Base-by-base conservation (phyloP, 1,140 invertebrate genomes). In the Ganaspis sp. region DNA sequence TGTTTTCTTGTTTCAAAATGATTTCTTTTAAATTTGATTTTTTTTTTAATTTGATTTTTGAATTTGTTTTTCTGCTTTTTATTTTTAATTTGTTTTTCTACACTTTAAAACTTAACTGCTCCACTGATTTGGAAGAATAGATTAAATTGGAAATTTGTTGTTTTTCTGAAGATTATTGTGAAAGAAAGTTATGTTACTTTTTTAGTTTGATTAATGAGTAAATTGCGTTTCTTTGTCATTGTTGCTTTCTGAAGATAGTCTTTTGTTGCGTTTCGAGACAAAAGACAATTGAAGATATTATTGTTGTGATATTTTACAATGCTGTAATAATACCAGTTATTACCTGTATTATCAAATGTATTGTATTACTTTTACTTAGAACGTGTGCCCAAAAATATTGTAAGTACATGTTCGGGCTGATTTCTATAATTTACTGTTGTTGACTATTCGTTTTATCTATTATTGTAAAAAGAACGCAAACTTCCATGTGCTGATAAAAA, bases 281-380 rank as follows among this genome's bases (percentile, higher is more conserved):
- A 83, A 75, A 83, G 78, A 82, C 79, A 73, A 78, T 86, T 86
- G 84, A 73, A 75, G 82, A 84, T 85, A 82, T 84, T 82, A 85
- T 88, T 85, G 84, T 90, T 91, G 89, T 90, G 89, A 91, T 91
- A 91, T 90, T 89, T 91, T 90, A 88, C 81, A 89, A 90, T 89
- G 81, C 75, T 82, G 85, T 87, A 86, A 84, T 85, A 87, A 85
- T 87, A 85, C 77, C 81, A 75, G 73, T 83, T 87, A 83, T 84
- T 73, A 83, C 84, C 79, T 82, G 84, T 88, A 86, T 87, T 86
- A 83, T 85, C 77, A 73, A 84, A 79, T 82, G 83, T 86, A 86
- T 83, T 82, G 83, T 84, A 87, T 79, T 82, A 82, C 81, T 75
- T 76, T 73, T 53, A 45, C 69, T 79, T 73, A 75, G 42, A 54